Percentiles rank a stretch among this genome's conserved stretches.
Evolutionary conservation across 2,888 invertebrate genomes (phyloP).

Genomic region (Falcaria lacertinaria): DNA sequence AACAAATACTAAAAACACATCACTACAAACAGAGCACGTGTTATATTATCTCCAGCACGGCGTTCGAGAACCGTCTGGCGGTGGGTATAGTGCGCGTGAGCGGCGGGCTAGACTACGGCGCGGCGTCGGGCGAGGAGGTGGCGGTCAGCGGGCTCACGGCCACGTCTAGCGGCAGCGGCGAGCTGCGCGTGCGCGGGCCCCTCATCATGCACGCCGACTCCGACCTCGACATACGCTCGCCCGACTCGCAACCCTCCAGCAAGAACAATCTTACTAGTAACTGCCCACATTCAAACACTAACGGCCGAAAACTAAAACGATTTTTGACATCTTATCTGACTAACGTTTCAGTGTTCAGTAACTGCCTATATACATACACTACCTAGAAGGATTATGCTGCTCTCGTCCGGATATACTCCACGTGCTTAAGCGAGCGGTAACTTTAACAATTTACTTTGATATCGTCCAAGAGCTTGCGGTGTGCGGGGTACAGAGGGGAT

Average conservation of each 20-base stretch:
- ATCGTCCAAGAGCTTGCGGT: too few species aligned
- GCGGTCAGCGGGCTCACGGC: constrained; percentile 60
- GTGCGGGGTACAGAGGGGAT: too few species aligned
- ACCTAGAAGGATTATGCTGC: too few species aligned
- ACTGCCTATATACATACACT: too few species aligned
- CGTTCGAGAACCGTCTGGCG: constrained; percentile 94
- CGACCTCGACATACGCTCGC: constrained; percentile 81
- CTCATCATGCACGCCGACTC: constrained; percentile 85
- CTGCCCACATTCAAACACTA: constrained; percentile 18
- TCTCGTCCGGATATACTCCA: too few species aligned
- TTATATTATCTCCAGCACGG: constrained; percentile 80
- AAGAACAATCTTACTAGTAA: constrained; percentile 52
- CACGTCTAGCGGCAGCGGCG: constrained; percentile 60
- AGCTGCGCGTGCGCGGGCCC: constrained; percentile 59
- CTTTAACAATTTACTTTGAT: too few species aligned
- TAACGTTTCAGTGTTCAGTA: too few species aligned
- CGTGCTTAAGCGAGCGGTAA: too few species aligned
- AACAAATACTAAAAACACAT: too few species aligned
- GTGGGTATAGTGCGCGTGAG: constrained; percentile 92
- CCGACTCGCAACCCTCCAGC: constrained; percentile 42
- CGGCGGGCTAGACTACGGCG: constrained; percentile 91
- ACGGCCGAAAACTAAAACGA: too few species aligned
- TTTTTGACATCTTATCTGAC: too few species aligned
- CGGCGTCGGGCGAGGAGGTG: constrained; percentile 65
- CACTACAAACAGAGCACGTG: too few species aligned